phyloP scores from a whole-genome alignment of 2,113 vertebrate species.

The Poeciliopsis prolifica region DNA sequence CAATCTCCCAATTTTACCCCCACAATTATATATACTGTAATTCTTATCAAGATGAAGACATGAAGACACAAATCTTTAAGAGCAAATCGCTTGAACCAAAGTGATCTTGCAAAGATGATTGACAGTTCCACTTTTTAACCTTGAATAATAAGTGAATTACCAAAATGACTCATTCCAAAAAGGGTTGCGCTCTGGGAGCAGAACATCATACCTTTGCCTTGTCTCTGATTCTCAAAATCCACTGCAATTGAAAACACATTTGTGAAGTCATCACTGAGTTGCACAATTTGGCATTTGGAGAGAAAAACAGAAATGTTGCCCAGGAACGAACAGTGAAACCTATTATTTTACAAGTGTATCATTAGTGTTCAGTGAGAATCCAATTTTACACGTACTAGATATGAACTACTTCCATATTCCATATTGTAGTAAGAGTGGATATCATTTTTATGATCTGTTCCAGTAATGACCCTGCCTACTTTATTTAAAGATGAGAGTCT shows the following conservation, averaged over 20 bases:
- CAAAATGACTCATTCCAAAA: slow-evolving; percentile 12
- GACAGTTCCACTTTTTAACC: slow-evolving; percentile 20
- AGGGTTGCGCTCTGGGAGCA: neutral
- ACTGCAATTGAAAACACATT: slow-evolving; percentile 22
- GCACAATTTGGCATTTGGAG: too few species aligned
- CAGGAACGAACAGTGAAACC: too few species aligned
- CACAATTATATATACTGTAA: too few species aligned
- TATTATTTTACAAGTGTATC: too few species aligned
- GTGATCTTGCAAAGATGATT: slow-evolving; percentile 29
- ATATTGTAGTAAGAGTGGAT: neutral
- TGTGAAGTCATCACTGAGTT: slow-evolving; percentile 6
- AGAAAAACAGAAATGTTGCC: too few species aligned
- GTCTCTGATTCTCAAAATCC: slow-evolving; percentile 17
- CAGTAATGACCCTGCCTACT: slow-evolving; percentile 21
- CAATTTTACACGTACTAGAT: too few species aligned
- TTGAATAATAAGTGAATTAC: slow-evolving; percentile 30
- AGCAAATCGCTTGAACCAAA: slow-evolving; percentile 21
- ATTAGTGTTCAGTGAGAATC: neutral
- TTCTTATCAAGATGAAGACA: too few species aligned
- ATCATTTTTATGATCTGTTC: neutral
- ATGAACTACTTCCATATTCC: neutral
- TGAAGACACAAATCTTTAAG: slow-evolving; percentile 6
- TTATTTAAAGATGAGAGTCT: neutral
- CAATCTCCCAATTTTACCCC: too few species aligned
- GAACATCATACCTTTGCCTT: neutral